Conservation (phyloP, 2,113 vertebrate species). For the Aplodontia rufa region DNA sequence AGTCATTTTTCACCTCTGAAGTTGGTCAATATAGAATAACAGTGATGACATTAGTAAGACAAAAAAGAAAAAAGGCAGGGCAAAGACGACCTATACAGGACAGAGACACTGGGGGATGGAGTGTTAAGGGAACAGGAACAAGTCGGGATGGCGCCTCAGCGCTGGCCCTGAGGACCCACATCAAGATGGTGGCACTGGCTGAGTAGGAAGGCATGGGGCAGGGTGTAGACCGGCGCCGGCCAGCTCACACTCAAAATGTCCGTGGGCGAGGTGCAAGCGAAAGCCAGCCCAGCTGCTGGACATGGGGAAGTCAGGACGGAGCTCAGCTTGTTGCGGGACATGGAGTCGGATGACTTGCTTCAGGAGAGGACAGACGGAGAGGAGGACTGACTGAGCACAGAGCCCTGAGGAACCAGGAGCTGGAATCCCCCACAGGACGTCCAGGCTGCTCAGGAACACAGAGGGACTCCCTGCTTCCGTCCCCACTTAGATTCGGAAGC, state of each 20-base stretch:
- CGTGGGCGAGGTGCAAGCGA: too few relatives aligned
- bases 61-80: background rate
- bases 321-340: background rate
- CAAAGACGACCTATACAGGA: background rate
- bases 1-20: background rate
- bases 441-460: background rate
- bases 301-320: background rate
- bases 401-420: background rate
- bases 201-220: background rate
- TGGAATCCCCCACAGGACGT: background rate
- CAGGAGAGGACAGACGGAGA: background rate
- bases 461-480: fast-evolving
- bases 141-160: background rate
- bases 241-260: background rate
- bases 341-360: background rate
- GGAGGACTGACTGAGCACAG: background rate
- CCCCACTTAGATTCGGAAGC: background rate
- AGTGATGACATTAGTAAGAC: background rate
- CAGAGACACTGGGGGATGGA: fast-evolving
- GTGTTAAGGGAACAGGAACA: background rate
- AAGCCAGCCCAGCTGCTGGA: background rate
- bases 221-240: fast-evolving
- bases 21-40: background rate
- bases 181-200: background rate
- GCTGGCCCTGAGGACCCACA: background rate